Percentiles rank a stretch among this genome's conserved stretches.
These are phyloP conservation scores for Pentalonia nigronervosa DNA, from an alignment of 1,140 invertebrate genomes.

Conservation along the genomic window DNA sequence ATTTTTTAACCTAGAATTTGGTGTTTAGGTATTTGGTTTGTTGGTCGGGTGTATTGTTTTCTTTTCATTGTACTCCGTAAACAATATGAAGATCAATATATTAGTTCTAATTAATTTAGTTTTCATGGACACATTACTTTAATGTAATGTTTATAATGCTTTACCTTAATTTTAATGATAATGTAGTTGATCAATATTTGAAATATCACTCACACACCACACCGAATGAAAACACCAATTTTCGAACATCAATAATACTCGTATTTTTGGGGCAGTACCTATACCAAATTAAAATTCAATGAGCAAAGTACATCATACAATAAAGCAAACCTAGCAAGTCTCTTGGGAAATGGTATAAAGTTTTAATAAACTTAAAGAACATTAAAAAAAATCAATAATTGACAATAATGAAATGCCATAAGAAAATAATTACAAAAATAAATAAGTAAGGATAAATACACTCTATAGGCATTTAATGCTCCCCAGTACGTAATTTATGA, in stretches of 20 bases:
- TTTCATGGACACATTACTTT: not conserved
- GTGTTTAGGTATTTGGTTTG: not conserved
- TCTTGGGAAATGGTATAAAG: not conserved
- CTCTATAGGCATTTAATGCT: not conserved
- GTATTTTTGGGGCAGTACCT: not conserved
- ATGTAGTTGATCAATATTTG: not conserved
- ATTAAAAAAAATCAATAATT: slow-evolving; percentile 14
- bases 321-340: slow-evolving; percentile 9
- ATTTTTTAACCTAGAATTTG: too few relatives aligned
- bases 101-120: not conserved
- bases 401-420: not conserved
- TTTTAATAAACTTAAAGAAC: not conserved
- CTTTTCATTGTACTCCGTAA: not conserved
- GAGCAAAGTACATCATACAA: slow-evolving; percentile 22
- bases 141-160: not conserved
- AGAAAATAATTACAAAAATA: not conserved
- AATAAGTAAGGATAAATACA: not conserved
- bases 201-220: not conserved
- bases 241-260: not conserved
- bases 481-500: not conserved
- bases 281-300: slow-evolving; percentile 25
- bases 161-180: not conserved
- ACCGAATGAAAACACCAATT: not conserved
- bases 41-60: not conserved
- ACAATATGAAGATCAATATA: not conserved